Evolutionary conservation across 2,888 invertebrate species (phyloP).

Genomic region (Metellina segmentata): DNA sequence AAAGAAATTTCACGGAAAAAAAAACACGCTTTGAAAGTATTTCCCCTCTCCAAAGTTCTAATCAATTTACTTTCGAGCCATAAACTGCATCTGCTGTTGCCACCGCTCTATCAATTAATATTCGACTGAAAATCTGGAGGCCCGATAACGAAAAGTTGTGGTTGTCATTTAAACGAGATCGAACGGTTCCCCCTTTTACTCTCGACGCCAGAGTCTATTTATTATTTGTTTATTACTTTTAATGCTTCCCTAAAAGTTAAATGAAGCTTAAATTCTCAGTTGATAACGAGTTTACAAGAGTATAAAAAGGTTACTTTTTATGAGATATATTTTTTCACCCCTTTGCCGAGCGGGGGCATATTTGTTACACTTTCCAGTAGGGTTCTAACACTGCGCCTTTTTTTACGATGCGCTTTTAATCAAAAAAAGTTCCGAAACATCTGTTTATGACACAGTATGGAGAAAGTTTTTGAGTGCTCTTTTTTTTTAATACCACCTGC

Average conservation of each 20-base stretch:
- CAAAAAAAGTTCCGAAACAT: constrained; percentile 56
- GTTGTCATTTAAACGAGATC: constrained; percentile 50
- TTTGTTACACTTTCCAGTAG: constrained; percentile 9
- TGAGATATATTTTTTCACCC: constrained; percentile 49
- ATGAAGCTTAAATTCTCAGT: constrained; percentile 67
- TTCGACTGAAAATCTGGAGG: constrained; percentile 57
- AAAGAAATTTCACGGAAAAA: too few relatives aligned
- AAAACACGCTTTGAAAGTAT: too few relatives aligned
- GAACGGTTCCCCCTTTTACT: constrained; percentile 20
- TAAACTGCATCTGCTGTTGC: constrained; percentile 72
- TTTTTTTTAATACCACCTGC: constrained; percentile 64
- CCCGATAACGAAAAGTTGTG: constrained; percentile 63
- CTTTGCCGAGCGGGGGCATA: background rate
- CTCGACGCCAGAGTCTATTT: constrained; percentile 47
- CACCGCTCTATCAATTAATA: constrained; percentile 67
- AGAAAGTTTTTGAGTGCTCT: constrained; percentile 42
- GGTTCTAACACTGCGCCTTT: constrained; percentile 14
- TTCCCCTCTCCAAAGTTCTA: constrained; percentile 40
- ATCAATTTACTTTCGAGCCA: constrained; percentile 65
- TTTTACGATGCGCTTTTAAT: constrained; percentile 30
- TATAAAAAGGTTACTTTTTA: constrained; percentile 74
- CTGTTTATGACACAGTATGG: constrained; percentile 61
- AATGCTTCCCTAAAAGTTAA: constrained; percentile 63
- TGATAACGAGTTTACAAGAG: constrained; percentile 62
- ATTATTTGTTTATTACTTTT: constrained; percentile 68